Base-by-base conservation (phyloP, 2,113 vertebrate genomes). In the Alligator mississippiensis region DNA sequence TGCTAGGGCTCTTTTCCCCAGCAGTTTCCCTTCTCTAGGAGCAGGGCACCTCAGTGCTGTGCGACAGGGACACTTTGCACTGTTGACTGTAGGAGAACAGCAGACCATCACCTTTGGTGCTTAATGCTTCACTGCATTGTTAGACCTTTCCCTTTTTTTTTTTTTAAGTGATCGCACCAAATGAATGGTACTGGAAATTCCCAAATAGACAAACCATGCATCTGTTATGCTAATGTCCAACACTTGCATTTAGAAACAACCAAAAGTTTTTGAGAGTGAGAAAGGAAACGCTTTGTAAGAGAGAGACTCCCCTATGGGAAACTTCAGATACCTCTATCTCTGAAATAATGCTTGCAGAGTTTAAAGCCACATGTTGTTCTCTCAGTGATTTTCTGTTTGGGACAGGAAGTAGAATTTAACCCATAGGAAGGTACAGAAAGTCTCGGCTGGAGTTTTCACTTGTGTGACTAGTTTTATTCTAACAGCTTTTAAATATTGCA, bases 401-500 rank as follows among this genome's bases (percentile, higher is more conserved):
- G 27, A 38, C 21, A 22, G 59, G 60, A 28, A 59, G 28, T 59
- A 3, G 27, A 24, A 28, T 81, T 54, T 81, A 27, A 54, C 61
- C 47, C 47, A 47, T 47, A 47, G 47, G 47, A 47, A 47, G 47
- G 47, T 47, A 47, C 47, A 47, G 47, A 47, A 47, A 47, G 47
- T 47, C 47, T 47, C 47, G 9, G 47, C 47, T 47, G 47, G 47
- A 47, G 47, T 9, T 47, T 47, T 47, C 47, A 47, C 6, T 47
- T 47, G 47, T 47, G 47, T 47, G 47, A 47, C 47, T 47, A 47
- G 47, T 47, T 47, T 47, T 47, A 47, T 47, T 47, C 47, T 47
- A 47, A 47, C 47, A 78, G 12, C 4, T 28, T 75, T 89, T 21
- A 3, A 94, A 0, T 92, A 4, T 82, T 98, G 30, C 97, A 99